These are phyloP conservation scores for Argyrosomus regius DNA, from an alignment of 2,797 vertebrate genomes.

Conservation along the genomic window DNA sequence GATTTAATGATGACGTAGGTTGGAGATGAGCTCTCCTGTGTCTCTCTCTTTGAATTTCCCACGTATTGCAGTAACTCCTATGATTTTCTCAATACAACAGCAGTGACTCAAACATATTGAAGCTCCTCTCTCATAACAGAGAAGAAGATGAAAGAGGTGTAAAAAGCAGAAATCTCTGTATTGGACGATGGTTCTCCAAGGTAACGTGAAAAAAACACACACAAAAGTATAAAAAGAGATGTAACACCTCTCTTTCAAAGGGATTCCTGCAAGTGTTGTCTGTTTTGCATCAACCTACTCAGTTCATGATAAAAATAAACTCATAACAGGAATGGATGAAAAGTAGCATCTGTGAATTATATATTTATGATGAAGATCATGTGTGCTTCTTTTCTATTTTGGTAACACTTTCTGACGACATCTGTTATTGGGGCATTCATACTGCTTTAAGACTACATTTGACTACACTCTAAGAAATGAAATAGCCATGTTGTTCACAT, in stretches of 20 bases:
- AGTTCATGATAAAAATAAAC: neutral
- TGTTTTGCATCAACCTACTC: neutral
- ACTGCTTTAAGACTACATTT: no score
- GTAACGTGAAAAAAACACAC: neutral
- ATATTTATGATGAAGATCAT: neutral
- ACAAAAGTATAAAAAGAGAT: neutral
- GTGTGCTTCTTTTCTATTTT: neutral
- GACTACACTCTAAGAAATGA: no score
- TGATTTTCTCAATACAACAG: neutral
- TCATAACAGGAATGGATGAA: neutral
- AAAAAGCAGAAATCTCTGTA: neutral
- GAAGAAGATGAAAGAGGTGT: neutral
- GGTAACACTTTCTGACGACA: no score
- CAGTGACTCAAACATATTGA: neutral
- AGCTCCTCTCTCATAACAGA: neutral
- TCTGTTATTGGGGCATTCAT: no score
- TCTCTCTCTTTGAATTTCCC: slow-evolving; percentile 1
- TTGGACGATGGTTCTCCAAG: neutral
- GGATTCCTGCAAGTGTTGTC: neutral
- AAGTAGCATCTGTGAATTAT: neutral
- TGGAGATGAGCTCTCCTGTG: neutral
- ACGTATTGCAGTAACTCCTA: neutral
- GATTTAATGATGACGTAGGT: neutral
- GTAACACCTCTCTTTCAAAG: neutral
- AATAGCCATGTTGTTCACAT: no score